Percentiles rank a stretch among this genome's conserved stretches.
Evolutionary conservation across 2,888 invertebrate species (phyloP).

Genomic region (Spilosoma lubricipeda): DNA sequence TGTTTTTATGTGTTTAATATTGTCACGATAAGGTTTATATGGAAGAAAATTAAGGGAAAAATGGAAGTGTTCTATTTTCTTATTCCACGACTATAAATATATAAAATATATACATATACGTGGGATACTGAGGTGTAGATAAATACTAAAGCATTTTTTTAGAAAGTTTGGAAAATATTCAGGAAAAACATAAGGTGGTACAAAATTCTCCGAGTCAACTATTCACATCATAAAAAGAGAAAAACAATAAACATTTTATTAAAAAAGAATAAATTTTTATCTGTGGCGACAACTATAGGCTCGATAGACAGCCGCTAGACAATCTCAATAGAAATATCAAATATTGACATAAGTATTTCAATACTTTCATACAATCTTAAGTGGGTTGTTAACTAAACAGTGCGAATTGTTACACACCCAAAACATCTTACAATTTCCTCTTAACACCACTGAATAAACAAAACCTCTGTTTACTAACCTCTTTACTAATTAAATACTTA

Average conservation of each 20-base stretch:
- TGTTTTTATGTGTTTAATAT: no score
- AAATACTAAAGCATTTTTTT: no score
- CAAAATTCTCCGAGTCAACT: no score
- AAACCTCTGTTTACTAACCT: conserved; percentile 13
- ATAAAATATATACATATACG: no score
- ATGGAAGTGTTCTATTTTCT: no score
- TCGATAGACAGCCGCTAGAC: conserved; percentile 39
- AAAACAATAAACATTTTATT: background rate
- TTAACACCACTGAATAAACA: conserved; percentile 12
- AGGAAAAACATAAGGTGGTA: no score
- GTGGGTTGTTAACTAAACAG: conserved; percentile 14
- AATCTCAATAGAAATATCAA: conserved; percentile 15
- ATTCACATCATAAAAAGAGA: no score
- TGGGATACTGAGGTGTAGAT: no score
- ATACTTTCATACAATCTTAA: conserved; percentile 29
- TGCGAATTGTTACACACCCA: conserved; percentile 18
- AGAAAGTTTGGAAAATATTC: no score
- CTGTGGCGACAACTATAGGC: conserved; percentile 41
- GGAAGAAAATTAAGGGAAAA: no score
- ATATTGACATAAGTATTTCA: conserved; percentile 23
- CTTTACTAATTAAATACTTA: conserved; percentile 6
- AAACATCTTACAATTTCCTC: conserved; percentile 5
- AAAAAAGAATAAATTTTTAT: background rate
- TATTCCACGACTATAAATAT: no score
- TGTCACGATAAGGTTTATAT: no score